Evolutionary conservation across 2,113 vertebrate genomes (phyloP).

Genomic region (Chauna torquata): DNA sequence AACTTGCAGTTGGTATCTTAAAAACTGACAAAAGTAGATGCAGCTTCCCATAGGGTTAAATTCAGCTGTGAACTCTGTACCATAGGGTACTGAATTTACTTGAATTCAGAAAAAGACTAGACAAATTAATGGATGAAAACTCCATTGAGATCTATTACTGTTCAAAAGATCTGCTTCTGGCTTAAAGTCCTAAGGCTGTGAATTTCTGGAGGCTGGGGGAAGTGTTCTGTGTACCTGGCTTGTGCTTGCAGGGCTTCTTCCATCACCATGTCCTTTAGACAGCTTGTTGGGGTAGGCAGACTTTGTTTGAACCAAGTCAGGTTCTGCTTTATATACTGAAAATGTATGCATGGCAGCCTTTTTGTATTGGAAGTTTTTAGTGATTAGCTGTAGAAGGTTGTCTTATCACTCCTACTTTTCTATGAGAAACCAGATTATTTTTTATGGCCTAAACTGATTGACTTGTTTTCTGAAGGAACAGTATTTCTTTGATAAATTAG

Average conservation of each 20-base stretch:
- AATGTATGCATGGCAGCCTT: neutral
- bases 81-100: neutral
- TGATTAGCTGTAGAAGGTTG: neutral
- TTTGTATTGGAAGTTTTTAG: neutral
- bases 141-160: neutral
- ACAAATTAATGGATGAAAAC: neutral
- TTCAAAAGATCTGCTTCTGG: neutral
- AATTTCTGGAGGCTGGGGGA: neutral
- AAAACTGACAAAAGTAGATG: neutral
- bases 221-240: neutral
- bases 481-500: neutral
- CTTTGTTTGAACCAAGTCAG: neutral
- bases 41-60: neutral
- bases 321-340: neutral
- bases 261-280: rapidly evolving
- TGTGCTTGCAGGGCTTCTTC: neutral
- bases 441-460: neutral
- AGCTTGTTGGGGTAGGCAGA: neutral
- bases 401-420: neutral
- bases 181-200: neutral
- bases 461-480: neutral
- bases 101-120: neutral
- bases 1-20: neutral
- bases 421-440: neutral
- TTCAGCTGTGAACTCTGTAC: neutral